Conservation (phyloP, 2,113 vertebrate genomes). For the Aptenodytes patagonicus region DNA sequence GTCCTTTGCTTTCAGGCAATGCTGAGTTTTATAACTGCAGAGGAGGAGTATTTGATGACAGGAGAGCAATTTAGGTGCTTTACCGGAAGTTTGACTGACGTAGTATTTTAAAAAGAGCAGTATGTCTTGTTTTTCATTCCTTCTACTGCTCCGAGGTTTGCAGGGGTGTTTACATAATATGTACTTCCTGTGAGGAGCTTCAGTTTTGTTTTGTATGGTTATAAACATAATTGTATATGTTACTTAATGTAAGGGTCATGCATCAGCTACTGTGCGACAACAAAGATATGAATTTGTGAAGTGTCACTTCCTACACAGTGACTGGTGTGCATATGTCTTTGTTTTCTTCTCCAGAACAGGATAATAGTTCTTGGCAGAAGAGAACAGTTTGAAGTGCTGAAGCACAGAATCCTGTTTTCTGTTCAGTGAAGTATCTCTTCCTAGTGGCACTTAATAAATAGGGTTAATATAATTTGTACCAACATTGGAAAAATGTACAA, state of each 20-base stretch:
- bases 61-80: neutral
- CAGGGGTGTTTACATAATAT: neutral
- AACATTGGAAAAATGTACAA: neutral
- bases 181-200: neutral
- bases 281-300: neutral
- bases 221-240: neutral
- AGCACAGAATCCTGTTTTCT: neutral
- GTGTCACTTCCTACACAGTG: neutral
- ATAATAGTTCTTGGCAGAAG: neutral
- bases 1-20: neutral
- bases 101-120: neutral
- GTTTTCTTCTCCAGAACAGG: neutral
- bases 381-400: neutral
- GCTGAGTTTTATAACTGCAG: neutral
- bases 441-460: neutral
- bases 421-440: neutral
- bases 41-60: constrained; percentile 2
- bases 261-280: neutral
- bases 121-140: neutral
- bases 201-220: neutral
- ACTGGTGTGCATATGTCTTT: neutral
- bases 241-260: neutral
- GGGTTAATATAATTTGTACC: neutral
- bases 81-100: neutral
- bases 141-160: neutral